phyloP scores from a whole-genome alignment of 2,113 vertebrate species.

The Lasiurus cinereus region DNA sequence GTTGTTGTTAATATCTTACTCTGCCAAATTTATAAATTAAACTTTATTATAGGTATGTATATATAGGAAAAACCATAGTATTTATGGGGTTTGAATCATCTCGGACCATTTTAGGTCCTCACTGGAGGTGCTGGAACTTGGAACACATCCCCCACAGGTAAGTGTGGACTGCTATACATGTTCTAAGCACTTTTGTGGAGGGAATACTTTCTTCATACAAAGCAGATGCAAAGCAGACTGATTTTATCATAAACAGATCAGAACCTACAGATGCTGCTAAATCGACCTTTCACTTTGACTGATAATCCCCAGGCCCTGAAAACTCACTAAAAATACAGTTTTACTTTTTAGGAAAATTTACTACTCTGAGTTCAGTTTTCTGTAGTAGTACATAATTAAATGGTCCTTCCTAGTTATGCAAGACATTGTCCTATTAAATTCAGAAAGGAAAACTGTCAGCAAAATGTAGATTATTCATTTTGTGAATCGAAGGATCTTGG shows the following conservation, averaged over 20 bases:
- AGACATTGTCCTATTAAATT: constrained; percentile 78
- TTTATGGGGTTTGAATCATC: neutral
- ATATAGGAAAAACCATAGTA: neutral
- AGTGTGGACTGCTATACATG: neutral
- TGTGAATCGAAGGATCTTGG: constrained; percentile 78
- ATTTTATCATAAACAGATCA: constrained; percentile 69
- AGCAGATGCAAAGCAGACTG: constrained; percentile 32
- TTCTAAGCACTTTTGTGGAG: neutral
- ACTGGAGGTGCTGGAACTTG: neutral
- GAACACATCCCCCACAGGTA: neutral
- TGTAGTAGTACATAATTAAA: constrained; percentile 68
- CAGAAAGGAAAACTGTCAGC: constrained; percentile 78
- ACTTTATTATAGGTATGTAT: neutral
- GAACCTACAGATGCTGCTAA: constrained; percentile 65
- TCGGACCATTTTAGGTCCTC: neutral
- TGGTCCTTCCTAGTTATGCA: constrained; percentile 64
- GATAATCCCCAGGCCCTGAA: constrained; percentile 27
- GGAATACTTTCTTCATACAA: constrained; percentile 49
- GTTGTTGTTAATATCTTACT: neutral
- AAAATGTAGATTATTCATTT: constrained; percentile 79
- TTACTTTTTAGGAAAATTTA: constrained; percentile 77
- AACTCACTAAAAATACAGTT: constrained; percentile 57
- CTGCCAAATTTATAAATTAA: neutral
- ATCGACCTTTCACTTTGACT: constrained; percentile 73
- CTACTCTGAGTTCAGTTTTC: constrained; percentile 63